phyloP scores from a whole-genome alignment of 2,113 vertebrate species.

The Glaucomys volans region DNA sequence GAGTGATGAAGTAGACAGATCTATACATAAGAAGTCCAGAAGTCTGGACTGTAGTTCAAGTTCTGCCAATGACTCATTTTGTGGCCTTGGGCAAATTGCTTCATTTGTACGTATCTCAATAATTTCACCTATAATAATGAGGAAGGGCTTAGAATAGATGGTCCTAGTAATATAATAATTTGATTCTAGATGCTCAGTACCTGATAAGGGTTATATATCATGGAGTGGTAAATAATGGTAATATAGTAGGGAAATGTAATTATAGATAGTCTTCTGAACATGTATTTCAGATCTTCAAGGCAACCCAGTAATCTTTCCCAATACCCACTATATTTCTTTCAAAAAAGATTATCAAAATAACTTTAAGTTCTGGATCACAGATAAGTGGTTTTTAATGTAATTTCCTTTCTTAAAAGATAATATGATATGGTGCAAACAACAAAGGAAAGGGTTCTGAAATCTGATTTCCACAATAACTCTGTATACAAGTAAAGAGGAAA shows the following conservation, averaged over 20 bases:
- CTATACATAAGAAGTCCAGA: not conserved
- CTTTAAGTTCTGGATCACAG: constrained; percentile 36
- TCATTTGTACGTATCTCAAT: not conserved
- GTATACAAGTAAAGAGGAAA: not conserved
- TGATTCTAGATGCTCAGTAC: not conserved
- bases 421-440: not conserved
- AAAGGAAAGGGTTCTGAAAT: constrained; percentile 33
- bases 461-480: not conserved
- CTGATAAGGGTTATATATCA: not conserved
- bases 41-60: not conserved
- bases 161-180: not conserved
- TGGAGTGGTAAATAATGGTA: not conserved
- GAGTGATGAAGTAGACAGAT: not conserved
- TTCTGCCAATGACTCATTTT: not conserved
- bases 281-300: not conserved
- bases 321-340: not conserved
- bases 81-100: not conserved
- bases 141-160: not conserved
- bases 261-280: not conserved
- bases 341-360: not conserved
- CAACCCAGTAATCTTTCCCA: not conserved
- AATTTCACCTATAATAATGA: not conserved
- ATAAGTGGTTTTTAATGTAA: constrained; percentile 36
- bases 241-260: not conserved
- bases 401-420: not conserved